phyloP scores from a whole-genome alignment of 2,797 vertebrate genomes.

The Chaenodraco wilsoni region DNA sequence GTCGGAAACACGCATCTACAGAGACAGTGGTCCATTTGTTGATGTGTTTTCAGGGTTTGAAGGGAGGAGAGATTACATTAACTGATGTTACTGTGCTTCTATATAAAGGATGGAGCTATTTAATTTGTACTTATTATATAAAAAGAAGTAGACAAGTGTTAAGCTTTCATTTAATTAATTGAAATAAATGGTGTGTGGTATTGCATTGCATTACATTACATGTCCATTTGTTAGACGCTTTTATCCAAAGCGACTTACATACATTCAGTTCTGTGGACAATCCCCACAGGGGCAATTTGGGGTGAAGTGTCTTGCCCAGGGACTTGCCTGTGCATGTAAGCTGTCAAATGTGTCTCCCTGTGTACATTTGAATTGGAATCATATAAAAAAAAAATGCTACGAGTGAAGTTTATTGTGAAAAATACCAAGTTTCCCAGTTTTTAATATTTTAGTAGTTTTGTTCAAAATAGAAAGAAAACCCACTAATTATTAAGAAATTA shows the following conservation, averaged over 20 bases:
- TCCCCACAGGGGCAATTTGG: too few relatives aligned
- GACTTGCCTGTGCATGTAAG: neutral
- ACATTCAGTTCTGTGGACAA: too few relatives aligned
- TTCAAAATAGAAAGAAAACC: neutral
- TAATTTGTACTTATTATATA: too few relatives aligned
- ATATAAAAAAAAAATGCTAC: neutral
- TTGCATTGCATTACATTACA: too few relatives aligned
- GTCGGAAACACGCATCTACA: slow-evolving; percentile 1
- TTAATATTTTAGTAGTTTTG: neutral
- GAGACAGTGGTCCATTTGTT: slow-evolving; percentile 28
- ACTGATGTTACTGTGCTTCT: neutral
- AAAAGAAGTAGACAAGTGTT: neutral
- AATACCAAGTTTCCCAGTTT: neutral
- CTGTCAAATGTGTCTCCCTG: neutral
- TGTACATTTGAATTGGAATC: neutral
- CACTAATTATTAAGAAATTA: neutral
- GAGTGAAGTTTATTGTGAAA: neutral
- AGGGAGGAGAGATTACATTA: slow-evolving; percentile 15
- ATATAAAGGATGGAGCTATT: neutral
- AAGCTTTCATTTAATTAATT: neutral
- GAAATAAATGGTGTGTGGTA: too few relatives aligned
- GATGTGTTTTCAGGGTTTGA: slow-evolving; percentile 15
- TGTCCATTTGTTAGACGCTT: too few relatives aligned
- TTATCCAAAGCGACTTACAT: too few relatives aligned
- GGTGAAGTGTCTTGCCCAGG: too few relatives aligned